Conservation (phyloP, 2,797 vertebrate genomes). For the Varecia variegata region DNA sequence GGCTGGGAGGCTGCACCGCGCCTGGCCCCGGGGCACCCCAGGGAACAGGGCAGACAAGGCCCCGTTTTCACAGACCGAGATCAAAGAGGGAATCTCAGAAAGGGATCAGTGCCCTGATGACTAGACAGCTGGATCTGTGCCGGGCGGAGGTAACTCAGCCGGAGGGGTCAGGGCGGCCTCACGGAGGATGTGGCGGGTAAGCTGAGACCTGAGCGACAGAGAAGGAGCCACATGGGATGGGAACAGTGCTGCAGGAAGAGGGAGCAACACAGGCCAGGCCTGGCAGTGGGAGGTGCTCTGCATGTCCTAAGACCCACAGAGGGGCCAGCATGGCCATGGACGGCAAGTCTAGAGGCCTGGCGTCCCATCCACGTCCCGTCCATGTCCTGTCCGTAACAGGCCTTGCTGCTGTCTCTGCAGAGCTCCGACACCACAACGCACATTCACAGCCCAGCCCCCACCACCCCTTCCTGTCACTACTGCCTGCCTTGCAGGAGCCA, state of each 20-base stretch:
- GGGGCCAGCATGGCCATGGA: background rate
- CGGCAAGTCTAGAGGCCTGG: rapidly evolving
- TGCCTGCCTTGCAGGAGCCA: rapidly evolving
- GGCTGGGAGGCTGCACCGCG: rapidly evolving
- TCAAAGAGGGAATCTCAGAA: background rate
- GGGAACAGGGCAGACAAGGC: background rate
- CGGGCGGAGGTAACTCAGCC: background rate
- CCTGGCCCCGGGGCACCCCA: rapidly evolving
- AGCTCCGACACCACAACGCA: rapidly evolving
- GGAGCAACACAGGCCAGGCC: background rate
- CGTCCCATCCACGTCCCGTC: rapidly evolving
- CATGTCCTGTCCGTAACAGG: rapidly evolving
- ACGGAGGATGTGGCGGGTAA: rapidly evolving
- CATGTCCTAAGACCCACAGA: rapidly evolving
- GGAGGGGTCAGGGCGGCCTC: background rate
- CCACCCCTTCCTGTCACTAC: rapidly evolving
- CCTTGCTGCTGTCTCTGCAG: background rate
- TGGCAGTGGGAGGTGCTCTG: rapidly evolving
- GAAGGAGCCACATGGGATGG: rapidly evolving
- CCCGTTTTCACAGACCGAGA: background rate
- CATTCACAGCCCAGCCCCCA: background rate
- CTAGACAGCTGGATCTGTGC: background rate
- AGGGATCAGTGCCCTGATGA: rapidly evolving
- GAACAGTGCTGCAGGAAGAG: rapidly evolving
- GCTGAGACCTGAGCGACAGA: rapidly evolving